Evolutionary conservation across 2,888 invertebrate species (phyloP).

Genomic region (Drosophila kambysellisi): DNA sequence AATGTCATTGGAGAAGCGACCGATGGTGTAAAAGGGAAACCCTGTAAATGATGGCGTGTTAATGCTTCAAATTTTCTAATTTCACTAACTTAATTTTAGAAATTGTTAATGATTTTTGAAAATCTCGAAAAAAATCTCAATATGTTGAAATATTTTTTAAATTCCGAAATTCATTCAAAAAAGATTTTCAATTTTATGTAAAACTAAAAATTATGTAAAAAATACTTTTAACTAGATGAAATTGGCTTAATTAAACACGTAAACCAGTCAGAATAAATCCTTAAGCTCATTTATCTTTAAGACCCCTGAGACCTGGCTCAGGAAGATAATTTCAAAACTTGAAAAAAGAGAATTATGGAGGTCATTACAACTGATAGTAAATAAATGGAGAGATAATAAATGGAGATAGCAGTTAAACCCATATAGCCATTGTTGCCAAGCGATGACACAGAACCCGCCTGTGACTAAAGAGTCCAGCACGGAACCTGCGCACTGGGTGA

Average conservation of each 20-base stretch:
- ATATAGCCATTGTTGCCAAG: conserved; percentile 18
- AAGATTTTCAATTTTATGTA: background rate
- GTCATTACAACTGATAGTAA: background rate
- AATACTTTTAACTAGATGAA: background rate
- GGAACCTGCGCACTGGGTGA: conserved; percentile 65
- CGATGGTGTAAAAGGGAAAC: conserved; percentile 90
- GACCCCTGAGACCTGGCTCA: too few relatives aligned
- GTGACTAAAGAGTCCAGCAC: conserved; percentile 71
- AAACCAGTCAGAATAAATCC: background rate
- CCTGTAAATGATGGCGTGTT: conserved; percentile 79
- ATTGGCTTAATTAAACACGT: background rate
- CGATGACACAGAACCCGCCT: conserved; percentile 39
- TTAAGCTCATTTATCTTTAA: background rate
- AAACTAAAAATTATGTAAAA: background rate
- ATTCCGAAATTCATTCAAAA: background rate
- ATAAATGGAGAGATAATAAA: background rate
- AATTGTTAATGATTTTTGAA: background rate
- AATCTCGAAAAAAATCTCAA: background rate
- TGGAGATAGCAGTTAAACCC: background rate
- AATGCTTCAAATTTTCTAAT: background rate
- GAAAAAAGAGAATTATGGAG: background rate
- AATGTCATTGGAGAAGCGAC: conserved; percentile 91
- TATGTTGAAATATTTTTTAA: background rate
- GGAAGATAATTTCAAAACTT: background rate
- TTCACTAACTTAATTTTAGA: background rate